Percentiles rank a stretch among this genome's conserved stretches.
Evolutionary conservation across 2,797 vertebrate species (phyloP).

Genomic region (Muscicapa striata): DNA sequence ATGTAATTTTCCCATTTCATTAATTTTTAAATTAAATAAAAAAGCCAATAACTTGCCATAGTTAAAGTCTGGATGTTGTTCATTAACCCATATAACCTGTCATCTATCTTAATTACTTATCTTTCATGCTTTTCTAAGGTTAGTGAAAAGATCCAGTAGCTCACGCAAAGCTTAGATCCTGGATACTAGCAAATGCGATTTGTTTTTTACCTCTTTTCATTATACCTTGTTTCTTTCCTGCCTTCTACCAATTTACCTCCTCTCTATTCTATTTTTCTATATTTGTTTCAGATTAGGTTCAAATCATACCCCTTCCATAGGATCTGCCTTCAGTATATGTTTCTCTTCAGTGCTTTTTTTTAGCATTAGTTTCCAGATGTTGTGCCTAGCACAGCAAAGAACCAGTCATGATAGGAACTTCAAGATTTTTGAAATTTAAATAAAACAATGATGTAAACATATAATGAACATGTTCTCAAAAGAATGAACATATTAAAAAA

Average conservation of each 20-base stretch:
- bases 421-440: neutral
- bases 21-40: slow-evolving; percentile 17
- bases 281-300: neutral
- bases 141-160: neutral
- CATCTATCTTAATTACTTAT: neutral
- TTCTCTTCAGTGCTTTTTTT: neutral
- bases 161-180: neutral
- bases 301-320: neutral
- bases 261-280: neutral
- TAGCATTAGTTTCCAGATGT: neutral
- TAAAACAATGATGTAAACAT: neutral
- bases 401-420: neutral
- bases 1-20: neutral
- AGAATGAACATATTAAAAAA: neutral
- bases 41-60: neutral
- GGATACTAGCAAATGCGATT: neutral
- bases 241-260: neutral
- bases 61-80: neutral
- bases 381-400: neutral
- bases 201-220: neutral
- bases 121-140: neutral
- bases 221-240: neutral
- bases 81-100: neutral
- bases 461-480: neutral
- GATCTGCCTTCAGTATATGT: neutral